Base-by-base conservation (phyloP, 1,140 invertebrate genomes). In the Conus betulinus region DNA sequence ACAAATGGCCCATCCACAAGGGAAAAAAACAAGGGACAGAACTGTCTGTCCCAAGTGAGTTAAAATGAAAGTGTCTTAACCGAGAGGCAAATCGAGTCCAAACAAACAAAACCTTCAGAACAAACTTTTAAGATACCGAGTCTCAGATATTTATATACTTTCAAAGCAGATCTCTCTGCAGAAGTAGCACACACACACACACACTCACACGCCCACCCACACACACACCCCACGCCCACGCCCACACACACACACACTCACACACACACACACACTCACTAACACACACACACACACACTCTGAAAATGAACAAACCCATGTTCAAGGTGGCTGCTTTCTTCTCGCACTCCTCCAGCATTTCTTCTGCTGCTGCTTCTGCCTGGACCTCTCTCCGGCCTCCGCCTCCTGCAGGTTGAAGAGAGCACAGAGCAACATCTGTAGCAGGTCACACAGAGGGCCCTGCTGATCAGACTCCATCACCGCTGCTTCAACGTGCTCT, bases 321-420 rank as follows among this genome's bases (percentile, higher is more conserved):
- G 15, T 39, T 39, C 39, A 39, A 39, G 11, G 67, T n/a, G 23
- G 74, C 71, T 25, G 71, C 39, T 85, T 86, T 83, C 84, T 76
- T 76, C 8, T 84, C 82, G 52, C 53, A 23, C n/a, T 79, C 90
- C 60, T 91, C 89, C 81, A 90, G 89, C n/a, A 91, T 91, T 74
- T 92, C 90, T 81, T 91, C 92, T 23, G 67, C 67, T 23, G 67
- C 67, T 7, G 92, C 93, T 0, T 93, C 88, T 63, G 93, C 93
- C 63, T 92, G 91, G 20, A 94, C 93, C 57, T 95, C 57, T 95
- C 94, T 25, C 93, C 94, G 67, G 97, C 97, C 94, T 99, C 98
- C 89, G 98, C 97, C 89, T 98, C 97, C 96, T 98, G 98, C 90
- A 98, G 96, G 87, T 97, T 97, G 93, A 99, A 99, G 89, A 99